Percentiles rank a stretch among this genome's conserved stretches.
phyloP scores from a whole-genome alignment of 2,888 invertebrate genomes.

The Nebria salina region DNA sequence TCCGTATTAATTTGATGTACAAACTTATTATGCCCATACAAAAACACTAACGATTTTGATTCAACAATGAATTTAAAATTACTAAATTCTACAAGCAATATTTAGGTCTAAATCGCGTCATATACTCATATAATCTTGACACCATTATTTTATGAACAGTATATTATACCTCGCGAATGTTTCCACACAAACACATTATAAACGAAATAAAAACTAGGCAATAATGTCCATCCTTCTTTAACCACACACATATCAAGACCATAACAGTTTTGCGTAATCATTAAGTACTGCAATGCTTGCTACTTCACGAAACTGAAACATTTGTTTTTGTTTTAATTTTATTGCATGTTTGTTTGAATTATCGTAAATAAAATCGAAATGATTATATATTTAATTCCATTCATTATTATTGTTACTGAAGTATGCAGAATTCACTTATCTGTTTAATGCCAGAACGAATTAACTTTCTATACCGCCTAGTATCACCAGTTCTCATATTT shows the following conservation, averaged over 20 bases:
- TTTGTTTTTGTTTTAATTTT: neutral
- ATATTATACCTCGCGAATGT: neutral
- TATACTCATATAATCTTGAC: constrained; percentile 6
- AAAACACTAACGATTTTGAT: too few relatives aligned
- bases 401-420: constrained; percentile 23
- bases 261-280: neutral
- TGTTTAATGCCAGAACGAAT: neutral
- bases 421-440: constrained; percentile 12
- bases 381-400: constrained; percentile 23
- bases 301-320: neutral
- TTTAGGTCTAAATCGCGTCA: neutral
- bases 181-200: neutral
- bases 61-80: too few relatives aligned
- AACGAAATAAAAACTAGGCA: constrained; percentile 12
- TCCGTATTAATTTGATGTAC: too few relatives aligned
- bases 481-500: neutral
- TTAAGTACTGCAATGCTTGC: neutral
- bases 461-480: constrained; percentile 13
- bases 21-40: too few relatives aligned
- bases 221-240: constrained; percentile 10
- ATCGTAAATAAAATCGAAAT: constrained; percentile 1
- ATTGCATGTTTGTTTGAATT: neutral
- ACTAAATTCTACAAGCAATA: too few relatives aligned
- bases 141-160: constrained; percentile 9
- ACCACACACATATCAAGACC: neutral